Base-by-base conservation (phyloP, 2,797 vertebrate genomes). In the Phrynocephalus guinanensis region DNA sequence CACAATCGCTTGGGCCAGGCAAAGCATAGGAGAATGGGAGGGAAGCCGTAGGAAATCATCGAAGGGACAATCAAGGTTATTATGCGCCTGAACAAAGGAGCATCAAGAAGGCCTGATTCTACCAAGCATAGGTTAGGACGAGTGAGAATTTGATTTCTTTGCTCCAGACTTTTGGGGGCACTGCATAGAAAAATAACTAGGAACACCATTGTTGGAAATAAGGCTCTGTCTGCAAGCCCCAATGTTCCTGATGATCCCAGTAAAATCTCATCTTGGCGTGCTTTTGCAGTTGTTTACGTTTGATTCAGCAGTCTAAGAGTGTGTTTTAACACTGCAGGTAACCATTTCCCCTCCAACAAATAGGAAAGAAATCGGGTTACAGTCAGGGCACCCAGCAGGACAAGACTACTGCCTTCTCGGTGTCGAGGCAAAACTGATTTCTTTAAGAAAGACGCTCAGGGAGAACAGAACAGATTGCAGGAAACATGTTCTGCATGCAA, bases 391-490 rank as follows among this genome's bases (percentile, higher is more conserved):
- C 96, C 94, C 96, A 97, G 97, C 97, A 95, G 95, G 97, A 97
- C 94, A 96, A 91, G 95, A 93, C 95, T 94, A 86, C 95, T 96
- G 95, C 97, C 96, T 97, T 94, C 94, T 97, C 97, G 92, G 96
- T 97, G 97, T 97, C 96, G 97, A 93, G 91, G 96, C 94, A 97
- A 63, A 97, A 97, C 90, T 93, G 96, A 97, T 97, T 97, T 97
- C 94, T 96, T 96, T 93, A 95, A 97, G 95, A 93, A 94, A 97
- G 96, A 96, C 94, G 95, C 96, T 97, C 91, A 73, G 95, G 96
- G 94, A 97, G 96, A 97, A 96, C 95, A 91, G 95, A 97, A 97
- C 96, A 98, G 97, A 97, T 97, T 97, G 96, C 93, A 94, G 93
- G 92, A 97, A 97, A 97, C 96, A 97, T 95, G 94, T 97, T 97